These are phyloP conservation scores for Archaeoteleia sp. DNA, from an alignment of 2,888 invertebrate species.

Conservation along the genomic window DNA sequence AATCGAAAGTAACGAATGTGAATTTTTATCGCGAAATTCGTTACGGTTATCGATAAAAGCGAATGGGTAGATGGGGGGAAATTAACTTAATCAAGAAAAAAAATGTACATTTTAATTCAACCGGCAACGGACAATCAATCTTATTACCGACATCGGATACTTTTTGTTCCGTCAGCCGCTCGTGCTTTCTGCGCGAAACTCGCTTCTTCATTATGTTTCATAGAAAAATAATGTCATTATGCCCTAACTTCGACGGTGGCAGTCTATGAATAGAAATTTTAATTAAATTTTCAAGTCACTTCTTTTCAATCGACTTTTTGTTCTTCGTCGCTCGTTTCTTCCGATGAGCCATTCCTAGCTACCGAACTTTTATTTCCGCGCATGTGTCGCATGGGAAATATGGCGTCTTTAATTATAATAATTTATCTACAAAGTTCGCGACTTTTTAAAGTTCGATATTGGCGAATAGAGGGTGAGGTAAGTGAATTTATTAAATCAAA, in stretches of 20 bases:
- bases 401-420: slow-evolving; percentile 25
- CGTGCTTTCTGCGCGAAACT: too few relatives aligned
- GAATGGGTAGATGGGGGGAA: too few relatives aligned
- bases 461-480: slow-evolving; percentile 7
- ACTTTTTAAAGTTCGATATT: slow-evolving; percentile 14
- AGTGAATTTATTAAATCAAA: slow-evolving; percentile 41
- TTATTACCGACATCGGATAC: too few relatives aligned
- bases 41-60: too few relatives aligned
- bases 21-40: too few relatives aligned
- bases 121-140: background rate
- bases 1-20: too few relatives aligned
- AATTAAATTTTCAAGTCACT: slow-evolving; percentile 27
- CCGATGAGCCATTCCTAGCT: slow-evolving; percentile 22
- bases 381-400: slow-evolving; percentile 17
- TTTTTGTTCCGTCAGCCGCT: too few relatives aligned
- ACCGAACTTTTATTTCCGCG: slow-evolving; percentile 16
- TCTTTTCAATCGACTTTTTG: slow-evolving; percentile 24
- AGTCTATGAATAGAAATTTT: slow-evolving; percentile 12
- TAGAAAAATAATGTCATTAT: slow-evolving; percentile 11
- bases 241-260: background rate
- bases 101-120: too few relatives aligned
- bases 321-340: slow-evolving; percentile 10
- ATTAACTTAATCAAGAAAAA: too few relatives aligned
- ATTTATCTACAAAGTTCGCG: slow-evolving; percentile 12
- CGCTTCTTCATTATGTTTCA: slow-evolving; percentile 3